Conservation (phyloP, 2,888 invertebrate genomes). For the Drosophila nr. perissopoda region DNA sequence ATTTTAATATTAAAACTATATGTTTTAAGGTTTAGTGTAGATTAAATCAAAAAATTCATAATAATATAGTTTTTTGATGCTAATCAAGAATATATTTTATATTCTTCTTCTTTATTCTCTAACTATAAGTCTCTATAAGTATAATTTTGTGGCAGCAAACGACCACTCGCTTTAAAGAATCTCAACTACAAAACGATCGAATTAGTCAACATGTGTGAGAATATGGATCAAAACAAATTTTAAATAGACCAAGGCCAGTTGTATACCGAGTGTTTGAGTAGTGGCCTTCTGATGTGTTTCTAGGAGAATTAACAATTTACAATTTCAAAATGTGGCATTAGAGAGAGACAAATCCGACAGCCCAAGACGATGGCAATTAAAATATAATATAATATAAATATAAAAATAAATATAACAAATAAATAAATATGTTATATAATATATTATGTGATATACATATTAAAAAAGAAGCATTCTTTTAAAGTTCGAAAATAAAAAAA, state of each 20-base stretch:
- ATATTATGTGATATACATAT: too few species aligned
- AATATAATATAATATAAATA: too few species aligned
- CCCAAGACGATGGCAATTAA: background rate
- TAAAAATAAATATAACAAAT: too few species aligned
- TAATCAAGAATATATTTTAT: background rate
- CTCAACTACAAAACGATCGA: background rate
- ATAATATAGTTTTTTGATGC: background rate
- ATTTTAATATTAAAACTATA: too few species aligned
- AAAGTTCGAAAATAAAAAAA: too few species aligned
- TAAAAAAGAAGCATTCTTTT: too few species aligned
- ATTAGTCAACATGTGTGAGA: background rate
- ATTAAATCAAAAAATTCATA: background rate
- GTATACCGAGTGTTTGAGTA: background rate
- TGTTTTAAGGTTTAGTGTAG: background rate
- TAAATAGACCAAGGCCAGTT: background rate
- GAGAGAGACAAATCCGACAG: background rate
- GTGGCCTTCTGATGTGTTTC: background rate
- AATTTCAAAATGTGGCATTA: background rate
- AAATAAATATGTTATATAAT: too few species aligned
- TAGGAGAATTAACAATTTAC: background rate
- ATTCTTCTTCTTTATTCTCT: background rate
- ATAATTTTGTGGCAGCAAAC: background rate
- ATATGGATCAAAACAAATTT: background rate
- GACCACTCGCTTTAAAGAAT: background rate
- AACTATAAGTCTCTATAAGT: background rate